Base-by-base conservation (phyloP, 2,888 invertebrate species). In the Alcis repandata region DNA sequence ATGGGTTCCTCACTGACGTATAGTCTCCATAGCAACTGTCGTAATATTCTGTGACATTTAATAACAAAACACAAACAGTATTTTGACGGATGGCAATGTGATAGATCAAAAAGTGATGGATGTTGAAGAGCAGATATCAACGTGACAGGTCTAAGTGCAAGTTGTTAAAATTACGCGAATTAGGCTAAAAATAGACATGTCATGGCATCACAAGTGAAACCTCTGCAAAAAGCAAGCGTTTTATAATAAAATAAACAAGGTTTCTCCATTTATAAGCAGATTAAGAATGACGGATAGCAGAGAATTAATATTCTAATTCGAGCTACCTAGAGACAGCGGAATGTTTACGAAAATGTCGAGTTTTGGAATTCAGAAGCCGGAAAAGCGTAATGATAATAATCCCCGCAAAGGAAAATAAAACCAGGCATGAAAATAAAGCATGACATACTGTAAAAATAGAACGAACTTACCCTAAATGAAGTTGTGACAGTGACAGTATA, bases 201-300 rank as follows among this genome's bases (percentile, higher is more conserved):
- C 2, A 27, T 4, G 27, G 27, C 27, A 36, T 36, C 15, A 11
- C 51, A 7, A 19, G 51, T 8, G 36, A 36, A n/a, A 20, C 33
- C 17, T 52, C 22, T 19, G 20, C 32, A 45, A 48, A 64, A 59
- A 56, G 41, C 22, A 15, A 27, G 15, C 33, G 15, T 52, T 36
- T 48, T 36, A 49, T 54, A 53, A 51, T 51, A 46, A 58, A 59
- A 43, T 59, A 64, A 54, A 68, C 61, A 63, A 60, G 48, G 38
- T 57, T 70, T 65, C 68, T 68, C 65, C 65, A 59, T 66, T 69
- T 59, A 48, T 73, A 71, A 70, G 70, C 67, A 67, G 73, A 73
- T 73, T 71, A 70, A 68, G 66, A 68, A 70, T 73, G 73, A 73
- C 70, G 67, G 71, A 73, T 73, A 62, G 70, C 63, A 62, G 43